Evolutionary conservation across 2,113 vertebrate species (phyloP), one percentile per base, ranked within the genome.

Genomic region (Otis tarda): DNA sequence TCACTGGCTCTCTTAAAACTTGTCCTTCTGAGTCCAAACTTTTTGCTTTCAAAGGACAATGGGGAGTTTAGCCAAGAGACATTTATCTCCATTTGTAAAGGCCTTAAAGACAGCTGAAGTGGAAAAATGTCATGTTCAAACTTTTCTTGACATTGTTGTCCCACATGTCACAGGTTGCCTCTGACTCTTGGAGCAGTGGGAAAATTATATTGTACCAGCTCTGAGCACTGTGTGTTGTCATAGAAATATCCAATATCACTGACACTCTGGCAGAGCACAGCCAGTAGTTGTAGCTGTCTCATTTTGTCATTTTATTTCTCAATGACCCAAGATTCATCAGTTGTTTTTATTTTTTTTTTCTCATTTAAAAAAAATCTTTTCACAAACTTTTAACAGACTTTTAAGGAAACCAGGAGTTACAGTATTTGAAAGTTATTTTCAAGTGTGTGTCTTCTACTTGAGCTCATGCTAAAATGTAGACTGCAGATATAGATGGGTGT

Each of bases 231-330:
- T 9, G 15, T 27, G 28, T 67, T 83, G 33, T 35, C 35, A 18
- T 7, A 77, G 25, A 88, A 83, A 45, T 81, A 56, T 11, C 30
- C n/a, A 43, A 1, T 47, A 60, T 33, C 33, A 21, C 13, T 35
- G 64, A 59, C 5, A 39, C 7, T 14, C 35, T 64, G 47, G 53
- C 35, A 57, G 31, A 89, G 35, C 20, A 33, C 39, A 35, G 53
- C 22, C 0, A 0, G 7, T 43, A 49, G 14, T 33, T 49, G 33
- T 5, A 90, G 16, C 16, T 24, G 3, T 53, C 25, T 83, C 15
- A 52, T 94, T 73, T 71, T 25, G 25, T 82, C 24, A n/a, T 18
- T 59, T 21, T 47, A 2, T 15, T 79, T 61, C n/a, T 41, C 31
- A 53, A 2, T 24, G 10, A 17, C 45, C 10, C 35, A 28, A 12